These are phyloP conservation scores for Eutolmus rufibarbis DNA, from an alignment of 2,888 invertebrate species.

Conservation along the genomic window DNA sequence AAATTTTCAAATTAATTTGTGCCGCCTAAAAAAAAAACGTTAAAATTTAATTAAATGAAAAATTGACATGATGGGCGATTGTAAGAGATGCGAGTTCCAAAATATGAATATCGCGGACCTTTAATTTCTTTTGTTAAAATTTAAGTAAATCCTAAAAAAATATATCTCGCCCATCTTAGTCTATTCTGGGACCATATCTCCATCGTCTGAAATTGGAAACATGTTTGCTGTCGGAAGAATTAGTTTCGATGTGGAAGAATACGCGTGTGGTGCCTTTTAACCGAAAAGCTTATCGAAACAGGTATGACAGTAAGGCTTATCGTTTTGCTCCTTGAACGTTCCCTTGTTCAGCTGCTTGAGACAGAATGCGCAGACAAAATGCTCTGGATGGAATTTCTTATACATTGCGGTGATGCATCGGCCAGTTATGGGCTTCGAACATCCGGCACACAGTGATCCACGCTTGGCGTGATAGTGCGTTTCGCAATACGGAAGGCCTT, in stretches of 20 bases:
- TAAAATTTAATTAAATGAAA: background rate
- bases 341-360: conserved; percentile 97
- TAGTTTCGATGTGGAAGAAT: background rate
- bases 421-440: conserved; percentile 96
- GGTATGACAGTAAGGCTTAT: conserved; percentile 97
- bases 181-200: background rate
- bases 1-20: background rate
- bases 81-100: background rate
- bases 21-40: background rate
- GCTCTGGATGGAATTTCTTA: conserved; percentile 98
- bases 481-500: conserved; percentile 97
- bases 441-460: conserved; percentile 96
- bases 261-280: conserved; percentile 59
- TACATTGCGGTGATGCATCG: conserved; percentile 99
- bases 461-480: conserved; percentile 98
- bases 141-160: background rate
- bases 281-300: conserved; percentile 98
- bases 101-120: background rate
- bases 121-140: background rate
- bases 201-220: background rate
- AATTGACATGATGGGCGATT: background rate
- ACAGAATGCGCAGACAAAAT: conserved; percentile 99
- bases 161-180: background rate
- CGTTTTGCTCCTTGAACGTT: conserved; percentile 98
- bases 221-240: background rate